Base-by-base conservation (phyloP, 1,140 invertebrate genomes). In the Papilio helenus region DNA sequence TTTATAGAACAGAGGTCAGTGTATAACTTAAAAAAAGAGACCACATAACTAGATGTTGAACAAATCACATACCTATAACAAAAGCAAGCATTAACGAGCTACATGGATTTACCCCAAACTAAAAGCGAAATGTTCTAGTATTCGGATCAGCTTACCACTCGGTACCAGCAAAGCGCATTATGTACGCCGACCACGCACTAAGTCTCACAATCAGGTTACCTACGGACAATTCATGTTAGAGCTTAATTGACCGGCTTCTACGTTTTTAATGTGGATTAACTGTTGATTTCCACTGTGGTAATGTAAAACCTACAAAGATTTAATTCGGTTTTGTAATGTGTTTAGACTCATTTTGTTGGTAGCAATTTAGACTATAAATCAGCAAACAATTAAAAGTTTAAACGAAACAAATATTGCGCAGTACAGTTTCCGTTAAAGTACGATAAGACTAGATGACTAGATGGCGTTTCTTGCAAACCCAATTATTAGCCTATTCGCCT, bases 401-500 rank as follows among this genome's bases (percentile, higher is more conserved):
- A 9, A 23, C 26, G 23, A 61, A 61, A 61, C 10, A 26, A 26
- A 61, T 26, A 61, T 61, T 26, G 23, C 58, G 58, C 58, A 61
- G 51, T 20, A 55, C 18, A 55, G 58, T 61, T 61, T 61, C 58
- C 23, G 58, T 7, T 61, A 3, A 29, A 26, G 20, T 61, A 61
- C 20, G 58, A 23, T 61, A 61, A 26, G 23, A 61, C 23, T 61
- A 61, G 20, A 61, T 26, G 20, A 29, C 23, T 61, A 61, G 20
- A 61, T 26, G 20, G 58, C 29, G 58, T 61, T 61, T 26, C 58
- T 61, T 26, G 58, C 23, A 26, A 61, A 61, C 58, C 58, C 58
- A 26, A 61, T 61, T 10, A 61, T 61, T 61, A 61, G 58, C 23
- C 58, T 61, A 61, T 61, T 61, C 58, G 58, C 58, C 20, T 26